Conservation (phyloP, 2,888 invertebrate species). For the Philereme vetulata region DNA sequence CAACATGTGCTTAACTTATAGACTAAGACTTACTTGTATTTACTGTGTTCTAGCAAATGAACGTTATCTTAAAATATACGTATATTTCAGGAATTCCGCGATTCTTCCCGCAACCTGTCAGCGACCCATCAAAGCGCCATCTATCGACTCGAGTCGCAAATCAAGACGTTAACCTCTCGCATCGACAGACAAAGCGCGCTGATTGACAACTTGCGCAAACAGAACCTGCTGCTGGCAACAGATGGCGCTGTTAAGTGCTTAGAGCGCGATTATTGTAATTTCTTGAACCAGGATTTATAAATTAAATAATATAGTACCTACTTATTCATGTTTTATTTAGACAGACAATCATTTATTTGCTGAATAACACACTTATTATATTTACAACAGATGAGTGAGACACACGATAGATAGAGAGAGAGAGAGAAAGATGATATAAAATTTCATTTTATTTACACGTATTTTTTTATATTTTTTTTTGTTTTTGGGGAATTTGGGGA, state of each 20-base stretch:
- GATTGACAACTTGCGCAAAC: conserved; percentile 63
- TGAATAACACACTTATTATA: no score
- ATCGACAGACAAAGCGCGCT: conserved; percentile 59
- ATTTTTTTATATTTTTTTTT: no score
- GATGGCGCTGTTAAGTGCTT: conserved; percentile 57
- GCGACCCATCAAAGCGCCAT: conserved; percentile 58
- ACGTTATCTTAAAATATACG: not conserved
- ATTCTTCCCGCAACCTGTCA: conserved; percentile 58
- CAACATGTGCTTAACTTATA: not conserved
- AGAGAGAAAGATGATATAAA: no score
- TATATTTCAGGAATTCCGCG: conserved; percentile 62
- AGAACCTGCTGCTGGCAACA: conserved; percentile 56
- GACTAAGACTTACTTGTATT: no score
- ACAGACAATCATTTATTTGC: no score
- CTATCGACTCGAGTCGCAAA: conserved; percentile 53
- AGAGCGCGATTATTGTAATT: conserved; percentile 62
- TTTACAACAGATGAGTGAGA: no score
- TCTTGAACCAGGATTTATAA: conserved; percentile 58
- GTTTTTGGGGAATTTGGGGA: no score
- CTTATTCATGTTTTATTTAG: not conserved
- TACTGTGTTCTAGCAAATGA: no score
- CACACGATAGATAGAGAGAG: no score
- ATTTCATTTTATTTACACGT: no score
- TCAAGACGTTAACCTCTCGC: conserved; percentile 48
- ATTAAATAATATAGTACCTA: not conserved